phyloP scores from a whole-genome alignment of 2,113 vertebrate genomes.

The Poecile atricapillus region DNA sequence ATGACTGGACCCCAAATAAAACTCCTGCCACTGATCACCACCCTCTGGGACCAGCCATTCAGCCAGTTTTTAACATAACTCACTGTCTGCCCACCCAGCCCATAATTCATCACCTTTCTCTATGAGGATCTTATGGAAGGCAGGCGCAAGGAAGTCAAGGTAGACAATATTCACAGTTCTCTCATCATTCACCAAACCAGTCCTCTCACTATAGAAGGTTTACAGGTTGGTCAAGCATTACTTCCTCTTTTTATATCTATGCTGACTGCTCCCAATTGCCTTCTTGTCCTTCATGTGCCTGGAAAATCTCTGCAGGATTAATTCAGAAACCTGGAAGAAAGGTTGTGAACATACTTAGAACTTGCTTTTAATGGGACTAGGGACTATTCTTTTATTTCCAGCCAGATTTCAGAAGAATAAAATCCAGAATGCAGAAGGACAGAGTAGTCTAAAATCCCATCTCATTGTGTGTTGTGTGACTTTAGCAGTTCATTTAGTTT shows the following conservation, averaged over 20 bases:
- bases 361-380: neutral
- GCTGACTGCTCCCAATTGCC: neutral
- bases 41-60: neutral
- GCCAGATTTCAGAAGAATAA: neutral
- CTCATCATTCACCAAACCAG: neutral
- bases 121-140: neutral
- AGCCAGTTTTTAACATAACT: neutral
- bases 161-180: neutral
- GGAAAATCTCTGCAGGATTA: neutral
- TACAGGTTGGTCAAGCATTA: neutral
- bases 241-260: neutral
- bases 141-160: neutral
- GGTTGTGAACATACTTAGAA: neutral
- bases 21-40: neutral
- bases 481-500: constrained; percentile 30
- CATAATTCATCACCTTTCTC: neutral
- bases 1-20: neutral
- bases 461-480: neutral
- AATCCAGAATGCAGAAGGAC: neutral
- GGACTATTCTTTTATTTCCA: neutral
- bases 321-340: neutral
- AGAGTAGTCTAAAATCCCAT: neutral
- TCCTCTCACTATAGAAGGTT: neutral
- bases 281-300: neutral
- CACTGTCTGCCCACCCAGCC: neutral